phyloP scores from a whole-genome alignment of 2,113 vertebrate species.

The Echinops telfairi region DNA sequence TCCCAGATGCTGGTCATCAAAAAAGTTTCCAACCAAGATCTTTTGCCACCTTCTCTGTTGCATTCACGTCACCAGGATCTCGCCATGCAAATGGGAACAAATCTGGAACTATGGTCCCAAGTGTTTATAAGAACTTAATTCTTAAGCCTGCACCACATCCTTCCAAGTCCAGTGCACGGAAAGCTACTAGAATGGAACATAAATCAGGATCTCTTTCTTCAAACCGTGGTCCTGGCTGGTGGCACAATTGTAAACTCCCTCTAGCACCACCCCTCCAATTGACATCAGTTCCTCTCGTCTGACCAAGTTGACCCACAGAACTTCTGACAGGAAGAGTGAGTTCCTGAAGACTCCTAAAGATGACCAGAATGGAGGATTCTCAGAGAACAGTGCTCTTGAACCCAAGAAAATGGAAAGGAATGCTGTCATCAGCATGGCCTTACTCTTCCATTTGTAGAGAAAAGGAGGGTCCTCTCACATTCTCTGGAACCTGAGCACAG shows the following conservation, averaged over 20 bases:
- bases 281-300: constrained; percentile 96
- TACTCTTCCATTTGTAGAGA: constrained; percentile 93
- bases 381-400: constrained; percentile 93
- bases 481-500: constrained; percentile 99
- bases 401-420: constrained; percentile 95
- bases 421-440: constrained; percentile 96
- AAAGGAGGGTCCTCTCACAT: constrained; percentile 95
- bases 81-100: no score
- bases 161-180: no score
- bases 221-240: constrained; percentile 90
- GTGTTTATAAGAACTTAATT: no score
- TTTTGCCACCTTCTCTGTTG: no score
- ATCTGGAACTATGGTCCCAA: no score
- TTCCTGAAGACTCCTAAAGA: constrained; percentile 97
- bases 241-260: constrained; percentile 93
- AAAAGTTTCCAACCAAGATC: no score
- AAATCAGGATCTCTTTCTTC: no score
- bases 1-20: no score
- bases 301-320: constrained; percentile 95
- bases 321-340: constrained; percentile 97
- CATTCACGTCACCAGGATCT: no score
- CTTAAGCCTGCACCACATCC: no score
- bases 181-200: no score
- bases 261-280: constrained; percentile 96
- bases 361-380: constrained; percentile 93